Evolutionary conservation across 2,888 invertebrate species (phyloP).

Genomic region (Nymphalis urticae): DNA sequence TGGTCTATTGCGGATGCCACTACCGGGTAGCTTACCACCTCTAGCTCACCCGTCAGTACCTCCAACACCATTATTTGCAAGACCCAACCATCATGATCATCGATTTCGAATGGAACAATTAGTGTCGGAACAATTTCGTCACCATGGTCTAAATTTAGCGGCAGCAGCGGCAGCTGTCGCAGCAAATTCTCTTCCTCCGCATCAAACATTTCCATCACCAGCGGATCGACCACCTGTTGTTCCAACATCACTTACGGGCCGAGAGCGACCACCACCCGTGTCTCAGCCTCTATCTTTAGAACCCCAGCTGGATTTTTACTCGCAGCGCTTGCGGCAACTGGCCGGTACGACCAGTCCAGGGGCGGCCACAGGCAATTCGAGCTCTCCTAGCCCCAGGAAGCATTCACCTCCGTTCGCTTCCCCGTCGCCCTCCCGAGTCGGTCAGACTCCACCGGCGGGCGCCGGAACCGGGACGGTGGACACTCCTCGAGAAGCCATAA

Average conservation of each 20-base stretch:
- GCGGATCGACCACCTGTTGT: constrained; percentile 81
- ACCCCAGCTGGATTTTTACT: constrained; percentile 99
- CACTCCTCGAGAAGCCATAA: constrained; percentile 81
- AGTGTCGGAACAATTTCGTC: constrained; percentile 90
- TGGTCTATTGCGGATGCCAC: constrained; percentile 87
- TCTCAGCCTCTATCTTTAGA: constrained; percentile 88
- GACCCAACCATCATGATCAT: constrained; percentile 89
- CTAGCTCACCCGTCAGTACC: constrained; percentile 86
- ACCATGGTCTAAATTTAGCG: constrained; percentile 88
- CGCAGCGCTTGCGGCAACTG: constrained; percentile 99
- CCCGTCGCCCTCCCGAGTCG: constrained; percentile 89
- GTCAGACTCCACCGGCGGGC: constrained; percentile 84
- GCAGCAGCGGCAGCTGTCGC: constrained; percentile 88
- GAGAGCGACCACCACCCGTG: constrained; percentile 75
- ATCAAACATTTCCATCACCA: constrained; percentile 83
- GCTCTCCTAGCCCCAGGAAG: constrained; percentile 91
- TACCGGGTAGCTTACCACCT: constrained; percentile 84
- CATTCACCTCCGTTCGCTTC: constrained; percentile 90
- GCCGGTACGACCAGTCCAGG: constrained; percentile 97
- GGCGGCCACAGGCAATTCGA: constrained; percentile 91
- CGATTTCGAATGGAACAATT: constrained; percentile 92
- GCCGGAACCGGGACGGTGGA: constrained; percentile 84
- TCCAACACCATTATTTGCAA: constrained; percentile 87
- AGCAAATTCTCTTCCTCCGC: constrained; percentile 83
- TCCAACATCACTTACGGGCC: constrained; percentile 77